Evolutionary conservation across 37 sponge, comb jelly and placozoan species (phyloP).

Genomic region (Aplysina aerophoba): DNA sequence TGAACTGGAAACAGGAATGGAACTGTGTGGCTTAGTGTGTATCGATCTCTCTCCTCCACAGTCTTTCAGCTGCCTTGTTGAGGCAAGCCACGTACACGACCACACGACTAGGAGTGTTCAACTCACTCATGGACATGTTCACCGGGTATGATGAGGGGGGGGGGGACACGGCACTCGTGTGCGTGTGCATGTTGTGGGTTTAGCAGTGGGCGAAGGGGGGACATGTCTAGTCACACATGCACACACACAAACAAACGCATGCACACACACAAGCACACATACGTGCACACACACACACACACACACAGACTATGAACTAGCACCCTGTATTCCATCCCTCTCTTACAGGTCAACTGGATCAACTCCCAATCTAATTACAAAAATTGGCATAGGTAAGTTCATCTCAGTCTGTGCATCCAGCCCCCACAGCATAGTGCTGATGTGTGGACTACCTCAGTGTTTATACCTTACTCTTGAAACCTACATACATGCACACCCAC

Average conservation of each 20-base stretch:
- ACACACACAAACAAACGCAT: too few relatives aligned
- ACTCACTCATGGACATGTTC: conserved; percentile 76
- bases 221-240: too few relatives aligned
- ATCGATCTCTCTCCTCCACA: conserved; percentile 31
- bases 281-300: background rate
- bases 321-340: background rate
- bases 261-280: too few relatives aligned
- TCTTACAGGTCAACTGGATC: background rate
- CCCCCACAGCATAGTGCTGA: too few relatives aligned
- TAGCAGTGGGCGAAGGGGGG: too few relatives aligned
- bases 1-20: too few relatives aligned
- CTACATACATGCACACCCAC: conserved; percentile 88
- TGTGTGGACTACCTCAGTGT: too few relatives aligned
- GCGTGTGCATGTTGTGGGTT: background rate
- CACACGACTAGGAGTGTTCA: conserved; percentile 87
- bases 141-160: conserved; percentile 39
- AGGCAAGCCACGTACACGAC: conserved; percentile 96
- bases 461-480: too few relatives aligned
- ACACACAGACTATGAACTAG: background rate
- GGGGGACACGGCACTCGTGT: background rate
- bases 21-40: too few relatives aligned
- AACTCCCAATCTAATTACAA: conserved; percentile 1
- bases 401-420: too few relatives aligned
- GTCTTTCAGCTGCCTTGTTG: conserved; percentile 91
- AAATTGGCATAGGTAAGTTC: conserved; percentile 16